These are phyloP conservation scores for Pseudocheirus occidentalis DNA, from an alignment of 2,797 vertebrate species.

Conservation along the genomic window DNA sequence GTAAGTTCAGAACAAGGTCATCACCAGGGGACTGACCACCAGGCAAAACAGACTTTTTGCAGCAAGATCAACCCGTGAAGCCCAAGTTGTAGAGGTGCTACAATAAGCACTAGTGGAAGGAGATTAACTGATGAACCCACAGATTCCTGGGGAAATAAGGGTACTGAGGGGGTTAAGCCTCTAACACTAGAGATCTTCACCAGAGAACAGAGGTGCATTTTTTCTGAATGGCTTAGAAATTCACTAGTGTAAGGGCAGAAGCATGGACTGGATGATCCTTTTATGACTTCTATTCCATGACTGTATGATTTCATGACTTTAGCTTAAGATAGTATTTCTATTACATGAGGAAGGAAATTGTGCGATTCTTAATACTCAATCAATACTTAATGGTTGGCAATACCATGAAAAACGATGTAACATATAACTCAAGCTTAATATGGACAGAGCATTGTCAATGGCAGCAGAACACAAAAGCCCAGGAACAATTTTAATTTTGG, in stretches of 20 bases:
- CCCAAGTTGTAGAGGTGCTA: background rate
- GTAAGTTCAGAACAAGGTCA: background rate
- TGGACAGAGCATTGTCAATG: rapidly evolving
- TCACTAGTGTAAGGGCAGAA: background rate
- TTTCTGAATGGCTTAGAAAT: background rate
- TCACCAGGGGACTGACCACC: background rate
- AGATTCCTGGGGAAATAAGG: background rate
- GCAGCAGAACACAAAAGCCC: background rate
- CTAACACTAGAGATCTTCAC: too few species aligned
- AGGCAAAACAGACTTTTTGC: background rate
- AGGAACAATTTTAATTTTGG: background rate
- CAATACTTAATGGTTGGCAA: background rate
- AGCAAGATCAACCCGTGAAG: background rate
- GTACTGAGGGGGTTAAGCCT: background rate
- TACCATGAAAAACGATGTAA: background rate
- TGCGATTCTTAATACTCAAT: too few species aligned
- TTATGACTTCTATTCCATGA: background rate
- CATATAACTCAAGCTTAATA: background rate
- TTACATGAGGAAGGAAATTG: background rate
- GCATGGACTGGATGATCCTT: background rate
- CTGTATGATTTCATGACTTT: background rate
- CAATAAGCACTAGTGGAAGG: background rate
- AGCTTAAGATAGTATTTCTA: background rate
- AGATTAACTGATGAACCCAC: background rate
- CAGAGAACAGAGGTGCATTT: background rate